Base-by-base conservation (phyloP, 2,113 vertebrate genomes). In the Pampusana beccarii region DNA sequence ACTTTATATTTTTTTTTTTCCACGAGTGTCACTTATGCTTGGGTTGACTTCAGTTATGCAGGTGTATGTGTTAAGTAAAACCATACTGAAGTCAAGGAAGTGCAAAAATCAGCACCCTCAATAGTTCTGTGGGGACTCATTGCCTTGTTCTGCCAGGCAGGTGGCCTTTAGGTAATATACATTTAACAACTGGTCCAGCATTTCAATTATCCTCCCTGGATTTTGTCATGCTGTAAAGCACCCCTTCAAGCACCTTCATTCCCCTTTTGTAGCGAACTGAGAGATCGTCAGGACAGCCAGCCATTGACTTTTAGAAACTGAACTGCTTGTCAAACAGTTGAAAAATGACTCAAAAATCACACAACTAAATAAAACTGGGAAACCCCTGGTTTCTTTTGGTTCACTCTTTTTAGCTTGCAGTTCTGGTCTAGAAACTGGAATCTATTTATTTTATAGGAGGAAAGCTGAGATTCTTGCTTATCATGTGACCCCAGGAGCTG, bases 41-140 rank as follows among this genome's bases (percentile, higher is more conserved):
- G 83, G 88, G 82, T 84, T 84, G 77, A 94, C 94, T 93, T 97
- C 92, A 96, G 44, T 96, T 93, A 90, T 87, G 86, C 96, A 97
- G 95, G 97, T 97, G 93, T 87, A 97, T 74, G 51, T 85, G 93
- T 78, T 92, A 96, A 92, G 53, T 82, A 80, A 97, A 96, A 88
- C 83, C 93, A 94, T 81, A 88, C 51, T 83, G 62, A 94, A 96
- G 75, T 85, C 56, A 94, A 90, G 90, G 90, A 97, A 97, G 92
- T 95, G 88, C 92, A 97, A 93, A 97, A 95, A 94, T 93, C 93
- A 88, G 71, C 90, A 95, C 67, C 78, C 74, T 79, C 57, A 81
- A 62, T 64, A 66, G 74, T 80, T 82, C 94, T 80, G 60, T 19
- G 16, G 81, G 83, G 69, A 82, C 62, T 88, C 3, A 0, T 92